A percentile compares a stretch with the other conserved stretches of the same genome.
Evolutionary conservation across 2,113 vertebrate species (phyloP).

Genomic region (Carassius gibelio): DNA sequence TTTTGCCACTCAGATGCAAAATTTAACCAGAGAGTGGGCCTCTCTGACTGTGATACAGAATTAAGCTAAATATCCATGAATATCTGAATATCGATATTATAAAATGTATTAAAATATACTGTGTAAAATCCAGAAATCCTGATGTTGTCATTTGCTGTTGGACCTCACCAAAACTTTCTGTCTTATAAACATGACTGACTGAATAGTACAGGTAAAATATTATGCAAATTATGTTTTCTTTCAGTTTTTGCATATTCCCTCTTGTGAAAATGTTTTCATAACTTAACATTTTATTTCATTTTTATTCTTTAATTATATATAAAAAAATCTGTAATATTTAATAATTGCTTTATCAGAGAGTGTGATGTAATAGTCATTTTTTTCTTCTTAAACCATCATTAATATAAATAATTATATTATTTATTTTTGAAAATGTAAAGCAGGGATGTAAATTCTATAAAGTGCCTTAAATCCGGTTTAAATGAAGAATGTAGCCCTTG

Average conservation of each 20-base stretch:
- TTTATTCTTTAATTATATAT: neutral
- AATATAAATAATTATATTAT: neutral
- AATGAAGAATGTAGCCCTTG: neutral
- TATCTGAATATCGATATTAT: neutral
- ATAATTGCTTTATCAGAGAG: neutral
- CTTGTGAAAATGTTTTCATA: neutral
- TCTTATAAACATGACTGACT: too few species aligned
- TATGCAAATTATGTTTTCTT: too few species aligned
- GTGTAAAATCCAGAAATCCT: neutral
- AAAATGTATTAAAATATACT: neutral
- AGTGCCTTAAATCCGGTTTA: slow-evolving; percentile 15
- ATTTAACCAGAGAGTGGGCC: neutral
- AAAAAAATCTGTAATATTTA: neutral
- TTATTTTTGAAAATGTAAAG: neutral
- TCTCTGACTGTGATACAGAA: neutral
- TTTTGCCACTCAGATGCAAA: neutral
- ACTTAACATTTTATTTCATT: neutral
- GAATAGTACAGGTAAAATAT: too few species aligned
- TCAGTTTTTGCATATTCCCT: too few species aligned
- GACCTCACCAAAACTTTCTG: neutral
- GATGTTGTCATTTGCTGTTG: neutral
- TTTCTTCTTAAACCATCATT: neutral
- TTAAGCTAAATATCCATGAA: neutral
- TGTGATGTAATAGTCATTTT: neutral
- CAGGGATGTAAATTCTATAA: neutral